Percentiles rank a stretch among this genome's conserved stretches.
phyloP scores from a whole-genome alignment of 2,113 vertebrate species.

The Phodopus roborovskii region DNA sequence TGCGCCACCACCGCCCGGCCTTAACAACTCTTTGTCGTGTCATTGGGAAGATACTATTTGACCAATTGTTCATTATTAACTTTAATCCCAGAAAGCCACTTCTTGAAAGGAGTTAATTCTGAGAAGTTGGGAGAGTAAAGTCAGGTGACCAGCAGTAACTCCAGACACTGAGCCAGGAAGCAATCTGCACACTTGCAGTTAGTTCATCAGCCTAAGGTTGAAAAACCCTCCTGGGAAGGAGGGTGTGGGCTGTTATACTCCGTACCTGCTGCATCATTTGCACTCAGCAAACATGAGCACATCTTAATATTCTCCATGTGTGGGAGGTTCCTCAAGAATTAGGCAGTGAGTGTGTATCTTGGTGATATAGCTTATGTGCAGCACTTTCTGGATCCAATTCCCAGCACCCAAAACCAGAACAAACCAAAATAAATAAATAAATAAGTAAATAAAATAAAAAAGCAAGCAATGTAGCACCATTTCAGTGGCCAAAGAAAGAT shows the following conservation, averaged over 20 bases:
- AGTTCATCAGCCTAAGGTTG: background rate
- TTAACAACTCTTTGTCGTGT: background rate
- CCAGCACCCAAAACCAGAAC: background rate
- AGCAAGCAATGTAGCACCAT: background rate
- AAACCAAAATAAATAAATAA: background rate
- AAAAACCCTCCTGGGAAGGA: background rate
- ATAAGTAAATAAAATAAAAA: background rate
- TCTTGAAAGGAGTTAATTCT: background rate
- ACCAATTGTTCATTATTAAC: background rate
- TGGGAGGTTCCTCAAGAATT: background rate
- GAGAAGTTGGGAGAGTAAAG: background rate
- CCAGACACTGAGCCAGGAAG: conserved; percentile 25
- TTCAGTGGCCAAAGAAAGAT: background rate
- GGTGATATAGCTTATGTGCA: background rate
- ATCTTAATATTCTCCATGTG: background rate
- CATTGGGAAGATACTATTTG: background rate
- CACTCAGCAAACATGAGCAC: background rate
- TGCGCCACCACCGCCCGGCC: fast-evolving
- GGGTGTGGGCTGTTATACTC: background rate
- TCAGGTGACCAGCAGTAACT: background rate
- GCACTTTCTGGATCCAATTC: background rate
- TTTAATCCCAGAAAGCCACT: background rate
- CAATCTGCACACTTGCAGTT: background rate
- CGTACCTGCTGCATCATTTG: background rate
- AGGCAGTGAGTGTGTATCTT: background rate